Evolutionary conservation across 2,888 invertebrate species (phyloP).

Genomic region (Torymus texanus): DNA sequence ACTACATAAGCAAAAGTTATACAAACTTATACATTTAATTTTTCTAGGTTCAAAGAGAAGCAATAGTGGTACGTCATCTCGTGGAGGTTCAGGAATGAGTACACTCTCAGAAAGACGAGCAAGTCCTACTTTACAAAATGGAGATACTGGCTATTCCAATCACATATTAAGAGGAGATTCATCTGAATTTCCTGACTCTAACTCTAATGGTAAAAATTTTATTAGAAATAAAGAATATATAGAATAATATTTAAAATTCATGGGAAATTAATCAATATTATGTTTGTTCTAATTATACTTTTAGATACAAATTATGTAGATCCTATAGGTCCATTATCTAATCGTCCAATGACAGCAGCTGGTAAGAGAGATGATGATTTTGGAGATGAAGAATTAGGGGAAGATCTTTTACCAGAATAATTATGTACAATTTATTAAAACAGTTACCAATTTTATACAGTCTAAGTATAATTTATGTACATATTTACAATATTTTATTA

Average conservation of each 20-base stretch:
- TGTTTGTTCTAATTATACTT: constrained; percentile 40
- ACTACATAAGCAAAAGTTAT: no score
- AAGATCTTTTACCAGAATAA: constrained; percentile 84
- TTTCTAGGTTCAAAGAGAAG: constrained; percentile 76
- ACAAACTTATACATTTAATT: neutral
- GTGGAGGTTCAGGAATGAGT: constrained; percentile 78
- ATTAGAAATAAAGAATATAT: constrained; percentile 17
- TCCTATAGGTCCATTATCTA: constrained; percentile 78
- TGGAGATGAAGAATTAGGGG: constrained; percentile 84
- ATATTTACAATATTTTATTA: neutral
- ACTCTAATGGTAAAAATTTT: constrained; percentile 53
- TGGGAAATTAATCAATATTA: neutral
- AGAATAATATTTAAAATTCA: neutral
- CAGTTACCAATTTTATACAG: neutral
- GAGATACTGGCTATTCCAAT: constrained; percentile 13
- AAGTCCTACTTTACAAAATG: constrained; percentile 66
- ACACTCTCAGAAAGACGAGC: constrained; percentile 75
- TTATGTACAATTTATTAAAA: constrained; percentile 3
- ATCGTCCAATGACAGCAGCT: constrained; percentile 78
- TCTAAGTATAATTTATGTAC: neutral
- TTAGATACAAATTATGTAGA: constrained; percentile 78
- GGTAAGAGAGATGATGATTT: constrained; percentile 81
- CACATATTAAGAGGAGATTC: constrained; percentile 60
- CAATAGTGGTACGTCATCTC: constrained; percentile 78
- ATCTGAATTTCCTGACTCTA: constrained; percentile 62